Conservation (phyloP, 2,888 invertebrate genomes). For the Drosophila anomelani region DNA sequence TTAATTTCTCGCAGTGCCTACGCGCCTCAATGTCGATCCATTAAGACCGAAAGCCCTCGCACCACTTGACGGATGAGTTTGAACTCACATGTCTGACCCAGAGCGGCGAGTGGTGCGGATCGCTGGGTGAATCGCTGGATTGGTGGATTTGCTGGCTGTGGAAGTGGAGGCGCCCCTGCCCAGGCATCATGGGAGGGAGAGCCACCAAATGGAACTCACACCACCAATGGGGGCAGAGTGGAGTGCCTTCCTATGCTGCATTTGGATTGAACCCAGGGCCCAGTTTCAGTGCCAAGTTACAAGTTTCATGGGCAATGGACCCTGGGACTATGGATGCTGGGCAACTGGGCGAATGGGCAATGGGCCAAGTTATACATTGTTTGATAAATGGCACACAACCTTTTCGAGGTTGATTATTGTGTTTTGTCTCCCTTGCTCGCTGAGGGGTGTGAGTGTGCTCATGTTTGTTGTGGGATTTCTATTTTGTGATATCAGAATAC, state of each 20-base stretch:
- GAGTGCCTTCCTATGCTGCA: constrained; percentile 23
- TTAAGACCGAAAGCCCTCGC: constrained; percentile 71
- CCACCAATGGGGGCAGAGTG: constrained; percentile 62
- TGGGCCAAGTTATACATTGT: constrained; percentile 74
- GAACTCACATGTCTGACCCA: constrained; percentile 83
- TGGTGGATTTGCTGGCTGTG: constrained; percentile 13
- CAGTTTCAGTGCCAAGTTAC: constrained; percentile 63
- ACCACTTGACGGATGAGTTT: constrained; percentile 84
- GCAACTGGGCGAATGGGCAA: constrained; percentile 13
- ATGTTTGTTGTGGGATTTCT: constrained; percentile 65
- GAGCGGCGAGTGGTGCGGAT: constrained; percentile 33
- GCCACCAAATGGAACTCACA: constrained; percentile 73
- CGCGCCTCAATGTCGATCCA: constrained; percentile 72
- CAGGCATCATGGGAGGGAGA: constrained; percentile 59
- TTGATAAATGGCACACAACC: constrained; percentile 82
- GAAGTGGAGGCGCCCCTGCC: constrained; percentile 58
- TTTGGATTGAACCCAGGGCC: constrained; percentile 33
- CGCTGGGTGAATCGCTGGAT: constrained; percentile 12
- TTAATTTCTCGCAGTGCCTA: constrained; percentile 25
- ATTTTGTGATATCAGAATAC: constrained; percentile 44
- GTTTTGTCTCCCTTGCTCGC: constrained; percentile 68
- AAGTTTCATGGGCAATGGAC: constrained; percentile 7
- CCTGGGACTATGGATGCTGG: constrained; percentile 25
- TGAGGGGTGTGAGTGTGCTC: constrained; percentile 12
- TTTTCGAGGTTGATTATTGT: constrained; percentile 82